Conservation (phyloP, 1,140 invertebrate genomes). For the Macrobrachium nipponense region DNA sequence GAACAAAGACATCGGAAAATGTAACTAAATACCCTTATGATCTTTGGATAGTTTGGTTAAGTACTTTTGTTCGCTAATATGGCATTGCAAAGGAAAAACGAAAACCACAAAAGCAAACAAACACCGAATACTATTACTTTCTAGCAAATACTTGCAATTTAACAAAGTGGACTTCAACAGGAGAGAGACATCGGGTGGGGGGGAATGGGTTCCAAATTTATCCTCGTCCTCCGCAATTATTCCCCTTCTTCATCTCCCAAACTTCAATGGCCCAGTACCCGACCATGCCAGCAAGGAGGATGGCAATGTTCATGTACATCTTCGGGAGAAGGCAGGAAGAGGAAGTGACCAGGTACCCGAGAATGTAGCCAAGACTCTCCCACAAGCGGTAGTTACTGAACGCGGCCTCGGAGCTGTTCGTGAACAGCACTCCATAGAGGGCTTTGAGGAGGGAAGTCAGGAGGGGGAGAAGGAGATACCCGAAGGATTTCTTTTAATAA, state of each 20-base stretch:
- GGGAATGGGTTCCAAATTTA: no score
- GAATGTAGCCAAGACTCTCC: slow-evolving; percentile 92
- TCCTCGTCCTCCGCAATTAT: not conserved
- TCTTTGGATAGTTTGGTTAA: no score
- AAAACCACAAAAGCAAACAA: no score
- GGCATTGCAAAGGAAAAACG: no score
- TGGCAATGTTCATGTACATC: slow-evolving; percentile 64
- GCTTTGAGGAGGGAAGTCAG: slow-evolving; percentile 66
- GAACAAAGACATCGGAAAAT: no score
- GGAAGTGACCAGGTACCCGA: slow-evolving; percentile 85
- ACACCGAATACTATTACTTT: no score
- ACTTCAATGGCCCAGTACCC: slow-evolving; percentile 65
- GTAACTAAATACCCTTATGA: no score
- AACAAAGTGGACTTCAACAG: no score
- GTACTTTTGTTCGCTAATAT: no score
- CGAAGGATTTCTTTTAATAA: not conserved
- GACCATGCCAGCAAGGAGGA: slow-evolving; percentile 63
- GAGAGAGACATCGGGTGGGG: no score
- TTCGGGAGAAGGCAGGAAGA: slow-evolving; percentile 65
- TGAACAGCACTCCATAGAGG: slow-evolving; percentile 49
- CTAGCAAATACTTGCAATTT: no score
- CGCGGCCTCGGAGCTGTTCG: slow-evolving; percentile 78
- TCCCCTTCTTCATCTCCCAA: slow-evolving; percentile 8
- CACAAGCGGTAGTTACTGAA: slow-evolving; percentile 97
- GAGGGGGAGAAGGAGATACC: not conserved